Evolutionary conservation across 2,113 vertebrate species (phyloP).

Genomic region (Ariopsis seemanni): DNA sequence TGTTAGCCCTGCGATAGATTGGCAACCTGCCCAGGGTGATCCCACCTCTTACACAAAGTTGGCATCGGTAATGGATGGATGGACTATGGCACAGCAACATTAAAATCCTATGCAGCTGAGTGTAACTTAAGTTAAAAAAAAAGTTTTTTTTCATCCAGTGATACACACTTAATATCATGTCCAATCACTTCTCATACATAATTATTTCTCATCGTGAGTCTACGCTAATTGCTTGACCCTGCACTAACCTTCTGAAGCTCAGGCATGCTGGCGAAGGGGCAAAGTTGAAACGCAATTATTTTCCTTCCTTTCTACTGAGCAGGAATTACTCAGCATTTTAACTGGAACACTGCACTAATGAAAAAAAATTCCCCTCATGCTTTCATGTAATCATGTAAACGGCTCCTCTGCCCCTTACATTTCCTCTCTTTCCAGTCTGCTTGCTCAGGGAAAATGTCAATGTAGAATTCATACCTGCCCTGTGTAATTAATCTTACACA

Average conservation of each 20-base stretch:
- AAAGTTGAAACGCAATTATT: neutral
- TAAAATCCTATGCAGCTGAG: neutral
- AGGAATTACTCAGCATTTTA: neutral
- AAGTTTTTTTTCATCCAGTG: neutral
- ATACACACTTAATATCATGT: neutral
- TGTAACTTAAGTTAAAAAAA: too few species aligned
- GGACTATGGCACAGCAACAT: neutral
- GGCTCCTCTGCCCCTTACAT: neutral
- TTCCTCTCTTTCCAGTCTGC: neutral
- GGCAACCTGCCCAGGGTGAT: too few species aligned
- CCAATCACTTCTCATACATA: neutral
- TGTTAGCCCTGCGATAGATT: too few species aligned
- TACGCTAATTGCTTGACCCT: neutral
- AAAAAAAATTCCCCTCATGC: neutral
- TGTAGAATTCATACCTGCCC: neutral
- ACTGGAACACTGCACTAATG: constrained; percentile 15
- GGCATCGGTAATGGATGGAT: too few species aligned
- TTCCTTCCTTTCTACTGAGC: neutral
- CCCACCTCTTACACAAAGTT: too few species aligned
- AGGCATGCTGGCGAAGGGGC: neutral
- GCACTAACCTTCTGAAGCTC: neutral
- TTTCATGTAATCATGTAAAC: neutral
- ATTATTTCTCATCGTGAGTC: neutral
- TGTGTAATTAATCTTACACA: constrained; percentile 8
- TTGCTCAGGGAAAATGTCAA: constrained; percentile 18